A percentile compares a stretch with the other conserved stretches of the same genome.
Conservation (phyloP, 2,888 invertebrate genomes). For the Tortrix viridana region DNA sequence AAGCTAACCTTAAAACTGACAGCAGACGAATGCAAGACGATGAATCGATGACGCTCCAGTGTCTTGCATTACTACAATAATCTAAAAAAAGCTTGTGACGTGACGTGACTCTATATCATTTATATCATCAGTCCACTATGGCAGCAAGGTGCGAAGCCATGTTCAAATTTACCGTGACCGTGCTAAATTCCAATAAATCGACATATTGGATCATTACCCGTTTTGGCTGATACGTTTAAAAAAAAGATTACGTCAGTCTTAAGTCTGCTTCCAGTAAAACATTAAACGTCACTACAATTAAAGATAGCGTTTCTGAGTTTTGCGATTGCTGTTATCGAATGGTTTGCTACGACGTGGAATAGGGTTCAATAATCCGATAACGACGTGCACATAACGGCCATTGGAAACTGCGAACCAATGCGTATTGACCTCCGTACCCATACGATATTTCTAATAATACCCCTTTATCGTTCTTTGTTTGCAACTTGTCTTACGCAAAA, state of each 20-base stretch:
- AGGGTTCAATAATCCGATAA: conserved; percentile 70
- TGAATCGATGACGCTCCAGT: conserved; percentile 6
- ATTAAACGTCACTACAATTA: conserved; percentile 2
- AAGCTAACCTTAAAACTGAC: conserved; percentile 14
- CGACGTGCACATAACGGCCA: conserved; percentile 55
- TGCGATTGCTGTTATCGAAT: conserved; percentile 23
- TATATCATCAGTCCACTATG: conserved; percentile 46
- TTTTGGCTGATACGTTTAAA: conserved; percentile 46
- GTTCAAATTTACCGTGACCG: conserved; percentile 55
- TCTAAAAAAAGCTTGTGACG: conserved; percentile 6
- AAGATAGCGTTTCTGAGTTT: conserved; percentile 23
- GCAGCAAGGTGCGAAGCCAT: conserved; percentile 50
- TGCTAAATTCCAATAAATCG: conserved; percentile 55
- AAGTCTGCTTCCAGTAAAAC: conserved; percentile 5
- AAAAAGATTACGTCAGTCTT: conserved; percentile 16
- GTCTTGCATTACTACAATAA: conserved; percentile 13
- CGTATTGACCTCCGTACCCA: conserved; percentile 66
- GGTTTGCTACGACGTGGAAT: conserved; percentile 44
- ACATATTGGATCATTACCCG: conserved; percentile 56
- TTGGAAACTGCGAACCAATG: conserved; percentile 60
- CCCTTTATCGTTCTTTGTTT: conserved; percentile 62
- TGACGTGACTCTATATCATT: conserved; percentile 41
- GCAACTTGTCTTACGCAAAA: conserved; percentile 47
- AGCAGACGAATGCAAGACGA: not conserved
- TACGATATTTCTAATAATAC: conserved; percentile 71